A percentile compares a stretch with the other conserved stretches of the same genome.
Conservation (phyloP, 2,888 invertebrate species). For the Lasiommata megera region DNA sequence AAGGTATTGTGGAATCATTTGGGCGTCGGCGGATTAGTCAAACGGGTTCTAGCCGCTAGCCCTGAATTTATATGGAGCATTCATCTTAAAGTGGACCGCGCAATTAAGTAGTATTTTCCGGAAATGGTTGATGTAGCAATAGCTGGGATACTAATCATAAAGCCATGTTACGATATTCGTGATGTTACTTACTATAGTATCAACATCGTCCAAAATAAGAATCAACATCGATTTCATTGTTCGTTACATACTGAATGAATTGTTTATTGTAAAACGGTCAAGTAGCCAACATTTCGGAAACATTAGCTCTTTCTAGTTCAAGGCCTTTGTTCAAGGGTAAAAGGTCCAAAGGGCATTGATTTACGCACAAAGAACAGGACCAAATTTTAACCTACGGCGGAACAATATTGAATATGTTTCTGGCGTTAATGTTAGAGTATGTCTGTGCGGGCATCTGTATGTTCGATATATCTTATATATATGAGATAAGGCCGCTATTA, state of each 20-base stretch:
- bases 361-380: background rate
- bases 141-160: constrained; percentile 41
- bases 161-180: constrained; percentile 40
- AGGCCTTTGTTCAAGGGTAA: background rate
- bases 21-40: constrained; percentile 59
- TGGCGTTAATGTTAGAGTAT: too few species aligned
- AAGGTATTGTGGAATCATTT: constrained; percentile 61
- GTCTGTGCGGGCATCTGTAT: too few species aligned
- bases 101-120: constrained; percentile 53
- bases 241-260: background rate
- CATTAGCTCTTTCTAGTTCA: background rate
- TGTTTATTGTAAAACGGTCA: background rate
- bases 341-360: background rate
- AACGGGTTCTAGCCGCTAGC: constrained; percentile 48
- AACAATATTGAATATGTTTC: too few species aligned
- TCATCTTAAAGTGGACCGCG: constrained; percentile 55
- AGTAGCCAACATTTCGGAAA: background rate
- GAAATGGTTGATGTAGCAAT: constrained; percentile 37
- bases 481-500: too few species aligned
- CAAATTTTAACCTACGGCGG: too few species aligned
- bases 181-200: too few species aligned
- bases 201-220: too few species aligned
- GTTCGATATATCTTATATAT: too few species aligned
- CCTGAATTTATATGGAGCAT: constrained; percentile 55
- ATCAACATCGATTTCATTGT: background rate